Evolutionary conservation across 2,113 vertebrate genomes (phyloP), one percentile per base, ranked within the genome.

Genomic region (Onychorhynchus coronatus): DNA sequence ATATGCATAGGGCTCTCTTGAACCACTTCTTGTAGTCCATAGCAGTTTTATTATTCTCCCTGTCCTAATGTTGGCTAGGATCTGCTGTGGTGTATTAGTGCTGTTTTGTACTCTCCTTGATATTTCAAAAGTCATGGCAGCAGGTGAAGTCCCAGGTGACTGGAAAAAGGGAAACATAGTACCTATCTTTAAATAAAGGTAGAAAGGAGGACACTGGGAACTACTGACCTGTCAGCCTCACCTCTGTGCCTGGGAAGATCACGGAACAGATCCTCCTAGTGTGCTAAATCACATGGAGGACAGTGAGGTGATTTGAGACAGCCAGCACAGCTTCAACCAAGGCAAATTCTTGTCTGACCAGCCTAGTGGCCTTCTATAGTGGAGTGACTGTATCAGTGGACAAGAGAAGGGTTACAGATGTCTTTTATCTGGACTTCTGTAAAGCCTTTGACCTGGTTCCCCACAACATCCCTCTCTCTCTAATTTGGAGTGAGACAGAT

Each of bases 271-370:
- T 37, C 27, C 39, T 55, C 22, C n/a, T 46, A 18, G n/a, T 47
- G 22, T 65, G 28, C 28, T 85, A 28, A 9, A 11, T 22, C 22
- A 39, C 18, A 14, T 55, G 18, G 39, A 55, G 23, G 28, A 65
- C 22, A 27, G 9, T 27, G 58, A 85, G 30, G 18, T 14, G 33
- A 39, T 65, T 65, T 17, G 6, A 12, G 39, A 39, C 39, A 11
- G 33, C 49, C 49, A 63, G 17, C 17, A 73, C 0, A 0, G 33
- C 33, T 65, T 63, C 39, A 39, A n/a, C n/a, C 22, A 27, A 39
- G 22, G 22, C 7, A 21, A 37, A 37, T 14, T 46, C 41, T 14
- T 61, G 20, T 16, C 27, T 73, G 47, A 46, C 19, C 22, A 19
- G 11, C 5, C 9, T 28, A 46, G 18, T 46, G 41, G 14, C 22